phyloP scores from a whole-genome alignment of 2,113 vertebrate genomes.

The Sterrhoptilus dennistouni region DNA sequence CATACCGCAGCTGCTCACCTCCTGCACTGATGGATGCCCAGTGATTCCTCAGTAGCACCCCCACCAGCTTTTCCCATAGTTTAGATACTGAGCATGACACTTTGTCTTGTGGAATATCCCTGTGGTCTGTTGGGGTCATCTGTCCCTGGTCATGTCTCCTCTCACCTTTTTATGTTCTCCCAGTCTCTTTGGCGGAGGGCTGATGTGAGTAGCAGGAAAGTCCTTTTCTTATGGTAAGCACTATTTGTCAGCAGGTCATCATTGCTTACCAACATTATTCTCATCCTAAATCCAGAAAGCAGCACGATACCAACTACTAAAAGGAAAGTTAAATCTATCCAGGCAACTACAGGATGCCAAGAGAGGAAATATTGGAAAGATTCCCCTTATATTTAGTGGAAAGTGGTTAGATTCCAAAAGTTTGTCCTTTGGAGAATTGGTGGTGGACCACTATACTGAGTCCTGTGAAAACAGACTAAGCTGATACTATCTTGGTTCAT shows the following conservation, averaged over 20 bases:
- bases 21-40: rapidly evolving
- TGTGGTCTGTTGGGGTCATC: no score
- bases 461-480: neutral
- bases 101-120: neutral
- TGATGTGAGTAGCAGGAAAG: neutral
- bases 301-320: neutral
- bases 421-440: neutral
- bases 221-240: no score
- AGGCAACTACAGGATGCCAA: neutral
- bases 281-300: neutral
- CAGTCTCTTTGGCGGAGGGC: no score
- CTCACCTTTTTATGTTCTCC: neutral
- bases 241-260: neutral
- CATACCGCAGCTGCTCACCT: neutral
- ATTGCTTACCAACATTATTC: neutral
- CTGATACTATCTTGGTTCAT: neutral
- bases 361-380: neutral
- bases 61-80: neutral
- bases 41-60: neutral
- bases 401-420: neutral
- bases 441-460: neutral
- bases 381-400: neutral
- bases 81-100: neutral
- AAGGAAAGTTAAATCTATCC: neutral
- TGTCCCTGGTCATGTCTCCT: neutral